Percentiles rank a stretch among this genome's conserved stretches.
These are phyloP conservation scores for Dendrocopos noguchii DNA, from an alignment of 2,113 vertebrate species.

Conservation along the genomic window DNA sequence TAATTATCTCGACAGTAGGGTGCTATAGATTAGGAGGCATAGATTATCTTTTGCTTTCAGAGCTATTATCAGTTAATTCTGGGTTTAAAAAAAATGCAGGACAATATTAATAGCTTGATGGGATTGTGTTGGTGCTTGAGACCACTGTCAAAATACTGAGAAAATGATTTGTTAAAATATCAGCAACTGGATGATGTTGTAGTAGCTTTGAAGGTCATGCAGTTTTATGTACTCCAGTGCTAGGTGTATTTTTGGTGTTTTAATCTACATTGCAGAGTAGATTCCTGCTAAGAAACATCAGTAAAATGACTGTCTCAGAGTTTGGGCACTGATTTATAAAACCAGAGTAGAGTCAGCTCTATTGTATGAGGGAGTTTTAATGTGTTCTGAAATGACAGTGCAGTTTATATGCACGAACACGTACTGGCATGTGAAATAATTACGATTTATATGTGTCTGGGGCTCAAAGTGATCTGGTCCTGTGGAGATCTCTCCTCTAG, in stretches of 20 bases:
- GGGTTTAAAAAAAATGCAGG: slow-evolving; percentile 19
- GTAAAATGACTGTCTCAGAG: neutral
- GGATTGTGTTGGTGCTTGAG: slow-evolving; percentile 12
- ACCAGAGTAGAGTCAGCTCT: neutral
- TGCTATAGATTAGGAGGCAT: slow-evolving; percentile 44
- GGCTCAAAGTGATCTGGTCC: neutral
- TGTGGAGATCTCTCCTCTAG: neutral
- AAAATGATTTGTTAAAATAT: neutral
- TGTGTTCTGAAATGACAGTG: neutral
- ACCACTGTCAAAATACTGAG: neutral
- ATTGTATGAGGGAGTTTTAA: neutral
- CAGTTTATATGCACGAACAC: neutral
- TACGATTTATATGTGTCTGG: neutral
- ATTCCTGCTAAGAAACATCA: slow-evolving; percentile 36
- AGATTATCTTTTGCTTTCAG: slow-evolving; percentile 47
- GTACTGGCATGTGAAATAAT: neutral
- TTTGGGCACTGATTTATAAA: neutral
- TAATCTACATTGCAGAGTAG: slow-evolving; percentile 12
- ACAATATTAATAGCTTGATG: slow-evolving; percentile 3
- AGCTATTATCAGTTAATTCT: slow-evolving; percentile 39
- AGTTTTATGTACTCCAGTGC: neutral
- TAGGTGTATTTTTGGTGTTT: slow-evolving; percentile 40
- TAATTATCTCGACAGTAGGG: slow-evolving; percentile 51
- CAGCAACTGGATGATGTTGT: neutral
- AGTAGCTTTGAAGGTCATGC: slow-evolving; percentile 8